Evolutionary conservation across 2,113 vertebrate species (phyloP).

Genomic region (Pandion haliaetus): DNA sequence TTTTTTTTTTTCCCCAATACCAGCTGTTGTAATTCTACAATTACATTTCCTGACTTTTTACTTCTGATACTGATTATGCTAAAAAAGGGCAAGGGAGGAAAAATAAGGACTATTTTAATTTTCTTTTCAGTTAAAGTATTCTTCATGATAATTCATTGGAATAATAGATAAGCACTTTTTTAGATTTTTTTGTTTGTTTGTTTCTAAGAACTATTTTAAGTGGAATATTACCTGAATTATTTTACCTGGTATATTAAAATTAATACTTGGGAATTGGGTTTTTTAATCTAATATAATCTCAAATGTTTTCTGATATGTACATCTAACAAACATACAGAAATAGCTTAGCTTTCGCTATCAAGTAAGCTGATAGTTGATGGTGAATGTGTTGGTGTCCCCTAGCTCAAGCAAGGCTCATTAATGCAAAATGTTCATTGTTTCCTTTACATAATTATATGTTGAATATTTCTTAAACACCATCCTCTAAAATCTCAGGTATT

Average conservation of each 20-base stretch:
- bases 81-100: not conserved
- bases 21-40: not conserved
- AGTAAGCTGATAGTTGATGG: not conserved
- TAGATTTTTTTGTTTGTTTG: not conserved
- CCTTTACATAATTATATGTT: not conserved
- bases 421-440: not conserved
- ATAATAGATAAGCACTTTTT: not conserved
- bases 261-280: not conserved
- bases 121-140: not conserved
- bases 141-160: not conserved
- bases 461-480: not conserved
- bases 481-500: not conserved
- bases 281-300: not conserved
- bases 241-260: not conserved
- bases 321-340: not conserved
- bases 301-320: not conserved
- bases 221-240: not conserved
- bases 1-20: not conserved
- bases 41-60: not conserved
- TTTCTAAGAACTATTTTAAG: not conserved
- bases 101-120: not conserved
- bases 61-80: not conserved
- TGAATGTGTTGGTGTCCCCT: not conserved
- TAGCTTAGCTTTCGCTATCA: not conserved
- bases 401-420: not conserved